Evolutionary conservation across 2,888 invertebrate species (phyloP).

Genomic region (Drosophila multiciliata): DNA sequence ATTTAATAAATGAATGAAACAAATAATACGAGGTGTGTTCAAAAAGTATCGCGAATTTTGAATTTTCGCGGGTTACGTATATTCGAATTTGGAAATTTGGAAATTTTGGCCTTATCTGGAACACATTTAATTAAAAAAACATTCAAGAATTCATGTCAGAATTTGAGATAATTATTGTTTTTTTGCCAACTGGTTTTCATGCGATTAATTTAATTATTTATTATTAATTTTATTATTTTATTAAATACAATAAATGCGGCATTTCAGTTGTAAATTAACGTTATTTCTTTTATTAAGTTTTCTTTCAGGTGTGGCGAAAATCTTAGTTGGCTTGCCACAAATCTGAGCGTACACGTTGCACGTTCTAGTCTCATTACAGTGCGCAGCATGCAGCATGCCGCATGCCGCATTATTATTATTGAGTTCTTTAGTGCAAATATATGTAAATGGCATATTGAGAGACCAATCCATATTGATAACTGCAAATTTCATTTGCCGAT

Average conservation of each 20-base stretch:
- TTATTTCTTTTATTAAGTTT: neutral
- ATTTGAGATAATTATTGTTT: neutral
- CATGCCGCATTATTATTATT: slow-evolving; percentile 12
- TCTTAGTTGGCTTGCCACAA: slow-evolving; percentile 2
- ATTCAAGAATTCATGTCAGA: neutral
- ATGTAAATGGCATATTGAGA: slow-evolving; percentile 4
- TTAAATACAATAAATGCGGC: neutral
- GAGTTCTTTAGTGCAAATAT: neutral
- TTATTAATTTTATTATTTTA: too few relatives aligned
- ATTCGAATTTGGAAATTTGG: too few relatives aligned
- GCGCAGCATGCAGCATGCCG: neutral
- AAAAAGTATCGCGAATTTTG: too few relatives aligned
- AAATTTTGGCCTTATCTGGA: neutral
- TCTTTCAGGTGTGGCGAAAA: neutral
- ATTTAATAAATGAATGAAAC: too few relatives aligned
- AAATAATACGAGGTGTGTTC: too few relatives aligned
- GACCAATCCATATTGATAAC: slow-evolving; percentile 35
- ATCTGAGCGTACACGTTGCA: neutral
- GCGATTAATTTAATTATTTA: neutral
- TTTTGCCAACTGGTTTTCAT: too few relatives aligned
- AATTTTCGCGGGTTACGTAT: too few relatives aligned
- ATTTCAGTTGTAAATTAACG: neutral
- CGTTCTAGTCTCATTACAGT: neutral
- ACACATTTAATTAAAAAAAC: neutral
- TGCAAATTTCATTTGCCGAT: slow-evolving; percentile 53